A percentile compares a stretch with the other conserved stretches of the same genome.
Evolutionary conservation across 2,113 vertebrate species (phyloP).

Genomic region (Hystrix cristata): DNA sequence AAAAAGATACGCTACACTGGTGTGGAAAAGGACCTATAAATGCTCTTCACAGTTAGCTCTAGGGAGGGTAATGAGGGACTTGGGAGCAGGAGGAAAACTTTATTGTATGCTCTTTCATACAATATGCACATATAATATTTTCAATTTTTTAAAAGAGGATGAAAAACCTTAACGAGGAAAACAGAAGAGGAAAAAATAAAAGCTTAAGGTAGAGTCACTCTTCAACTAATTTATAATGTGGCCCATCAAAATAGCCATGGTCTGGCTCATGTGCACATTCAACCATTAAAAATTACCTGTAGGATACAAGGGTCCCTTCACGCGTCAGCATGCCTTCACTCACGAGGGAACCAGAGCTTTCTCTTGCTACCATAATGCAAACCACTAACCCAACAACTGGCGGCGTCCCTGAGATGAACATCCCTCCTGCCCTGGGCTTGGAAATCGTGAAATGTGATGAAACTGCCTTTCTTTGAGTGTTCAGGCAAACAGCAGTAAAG

Average conservation of each 20-base stretch:
- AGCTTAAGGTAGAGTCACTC: not conserved
- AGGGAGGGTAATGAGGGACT: not conserved
- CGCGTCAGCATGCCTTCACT: constrained; percentile 37
- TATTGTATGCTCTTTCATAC: not conserved
- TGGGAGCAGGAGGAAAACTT: not conserved
- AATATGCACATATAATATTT: not conserved
- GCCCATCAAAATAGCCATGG: not conserved
- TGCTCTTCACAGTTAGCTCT: not conserved
- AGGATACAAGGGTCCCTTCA: constrained; percentile 58
- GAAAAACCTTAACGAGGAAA: not conserved
- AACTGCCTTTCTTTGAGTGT: not conserved
- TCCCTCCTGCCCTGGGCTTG: not conserved
- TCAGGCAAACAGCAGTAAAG: not conserved
- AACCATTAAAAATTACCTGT: constrained; percentile 47
- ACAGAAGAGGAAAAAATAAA: constrained; percentile 23
- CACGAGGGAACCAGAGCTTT: constrained; percentile 67
- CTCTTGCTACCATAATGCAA: constrained; percentile 61
- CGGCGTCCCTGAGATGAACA: not conserved
- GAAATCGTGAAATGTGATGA: not conserved
- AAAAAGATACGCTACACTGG: not conserved
- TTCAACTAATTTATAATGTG: constrained; percentile 48
- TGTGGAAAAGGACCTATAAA: not conserved
- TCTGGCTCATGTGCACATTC: constrained; percentile 21
- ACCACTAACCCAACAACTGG: not conserved
- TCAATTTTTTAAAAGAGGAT: not conserved